A percentile compares a stretch with the other conserved stretches of the same genome.
phyloP scores from a whole-genome alignment of 2,888 invertebrate genomes.

The Synergus itoensis region DNA sequence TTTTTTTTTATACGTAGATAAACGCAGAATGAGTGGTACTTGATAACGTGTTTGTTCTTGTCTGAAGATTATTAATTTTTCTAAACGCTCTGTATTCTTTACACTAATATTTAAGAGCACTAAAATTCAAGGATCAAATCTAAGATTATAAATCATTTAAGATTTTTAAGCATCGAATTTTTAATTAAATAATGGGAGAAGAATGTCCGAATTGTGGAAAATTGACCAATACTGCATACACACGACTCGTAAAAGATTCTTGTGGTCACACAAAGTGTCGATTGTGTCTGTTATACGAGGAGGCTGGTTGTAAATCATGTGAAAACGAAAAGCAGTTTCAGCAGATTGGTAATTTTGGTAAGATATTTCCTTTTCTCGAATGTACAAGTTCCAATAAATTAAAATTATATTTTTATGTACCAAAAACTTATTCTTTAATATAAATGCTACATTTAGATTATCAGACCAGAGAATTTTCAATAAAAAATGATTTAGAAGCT shows the following conservation, averaged over 20 bases:
- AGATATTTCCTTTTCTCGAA: background rate
- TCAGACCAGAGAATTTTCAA: background rate
- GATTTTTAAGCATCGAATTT: no score
- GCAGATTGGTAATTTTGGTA: constrained; percentile 33
- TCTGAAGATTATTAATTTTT: background rate
- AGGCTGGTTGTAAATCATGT: constrained; percentile 83
- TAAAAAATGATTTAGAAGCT: background rate
- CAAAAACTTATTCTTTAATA: background rate
- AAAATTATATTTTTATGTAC: background rate
- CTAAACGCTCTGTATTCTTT: no score
- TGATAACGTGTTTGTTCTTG: background rate
- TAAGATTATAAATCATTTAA: no score
- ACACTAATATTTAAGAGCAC: background rate
- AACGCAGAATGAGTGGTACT: background rate
- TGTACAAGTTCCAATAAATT: background rate
- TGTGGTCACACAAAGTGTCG: constrained; percentile 90
- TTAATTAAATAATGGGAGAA: constrained; percentile 62
- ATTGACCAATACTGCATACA: constrained; percentile 80
- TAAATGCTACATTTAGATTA: constrained; percentile 4
- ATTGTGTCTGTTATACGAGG: constrained; percentile 84
- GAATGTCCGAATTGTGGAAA: constrained; percentile 82
- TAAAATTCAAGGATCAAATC: no score
- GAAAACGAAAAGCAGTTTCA: constrained; percentile 45
- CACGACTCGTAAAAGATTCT: constrained; percentile 85
- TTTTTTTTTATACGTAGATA: background rate